Evolutionary conservation across 2,797 vertebrate genomes (phyloP).

Genomic region (Poecilia wingei): DNA sequence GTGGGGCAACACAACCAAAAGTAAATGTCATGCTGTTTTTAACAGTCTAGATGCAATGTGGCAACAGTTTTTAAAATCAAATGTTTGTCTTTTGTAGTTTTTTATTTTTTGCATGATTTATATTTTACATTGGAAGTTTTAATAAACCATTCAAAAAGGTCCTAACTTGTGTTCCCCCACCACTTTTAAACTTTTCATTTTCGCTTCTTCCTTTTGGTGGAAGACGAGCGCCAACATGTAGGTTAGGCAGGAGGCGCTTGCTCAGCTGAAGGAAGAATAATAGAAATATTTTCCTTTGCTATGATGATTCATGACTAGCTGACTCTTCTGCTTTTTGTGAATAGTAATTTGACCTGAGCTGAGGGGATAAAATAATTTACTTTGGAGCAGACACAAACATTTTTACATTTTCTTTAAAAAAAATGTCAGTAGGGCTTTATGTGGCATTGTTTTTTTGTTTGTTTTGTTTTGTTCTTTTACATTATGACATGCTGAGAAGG

Average conservation of each 20-base stretch:
- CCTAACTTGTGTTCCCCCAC: neutral
- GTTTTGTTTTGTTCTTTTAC: neutral
- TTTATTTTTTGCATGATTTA: conserved; percentile 18
- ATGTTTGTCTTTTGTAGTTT: conserved; percentile 5
- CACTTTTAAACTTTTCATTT: neutral
- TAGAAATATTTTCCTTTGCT: neutral
- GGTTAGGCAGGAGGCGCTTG: neutral
- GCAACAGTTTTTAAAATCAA: neutral
- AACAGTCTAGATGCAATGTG: neutral
- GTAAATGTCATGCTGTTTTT: neutral
- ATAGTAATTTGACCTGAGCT: neutral
- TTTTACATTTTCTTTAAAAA: neutral
- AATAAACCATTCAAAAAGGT: conserved; percentile 34
- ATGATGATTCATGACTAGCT: neutral
- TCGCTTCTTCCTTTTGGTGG: neutral
- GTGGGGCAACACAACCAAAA: neutral
- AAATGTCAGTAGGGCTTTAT: neutral
- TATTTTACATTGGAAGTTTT: conserved; percentile 6
- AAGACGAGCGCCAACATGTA: conserved; percentile 39
- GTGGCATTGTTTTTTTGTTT: neutral
- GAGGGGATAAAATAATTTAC: neutral
- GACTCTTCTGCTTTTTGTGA: neutral
- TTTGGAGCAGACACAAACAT: neutral
- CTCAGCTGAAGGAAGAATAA: neutral
- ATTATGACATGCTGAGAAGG: no score